Evolutionary conservation across 2,113 vertebrate species (phyloP).

Genomic region (Pterophyllum scalare): DNA sequence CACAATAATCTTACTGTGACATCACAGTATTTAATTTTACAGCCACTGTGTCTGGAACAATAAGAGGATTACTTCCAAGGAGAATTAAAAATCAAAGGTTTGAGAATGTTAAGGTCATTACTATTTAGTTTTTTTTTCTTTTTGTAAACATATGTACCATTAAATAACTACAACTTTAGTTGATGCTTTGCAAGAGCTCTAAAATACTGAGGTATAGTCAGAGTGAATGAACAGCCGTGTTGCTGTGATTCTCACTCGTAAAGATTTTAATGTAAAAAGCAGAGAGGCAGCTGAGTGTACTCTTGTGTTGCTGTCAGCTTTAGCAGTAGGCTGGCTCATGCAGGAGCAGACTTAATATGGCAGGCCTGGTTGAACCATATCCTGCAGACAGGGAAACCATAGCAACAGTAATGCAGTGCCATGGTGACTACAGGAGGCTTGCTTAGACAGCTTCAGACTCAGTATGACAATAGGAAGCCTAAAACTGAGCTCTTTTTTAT

Average conservation of each 20-base stretch:
- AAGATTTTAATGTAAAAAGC: constrained; percentile 16
- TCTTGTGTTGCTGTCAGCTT: constrained; percentile 48
- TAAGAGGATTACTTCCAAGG: constrained; percentile 34
- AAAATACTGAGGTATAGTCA: neutral
- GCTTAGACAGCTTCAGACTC: constrained; percentile 45
- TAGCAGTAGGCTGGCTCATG: constrained; percentile 29
- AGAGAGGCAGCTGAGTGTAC: constrained; percentile 31
- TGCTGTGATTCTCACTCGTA: neutral
- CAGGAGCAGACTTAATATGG: constrained; percentile 73
- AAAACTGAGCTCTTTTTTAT: neutral
- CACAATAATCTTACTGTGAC: constrained; percentile 45
- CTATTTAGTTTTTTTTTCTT: neutral
- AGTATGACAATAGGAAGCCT: constrained; percentile 46
- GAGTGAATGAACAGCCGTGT: neutral
- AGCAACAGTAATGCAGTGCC: constrained; percentile 77
- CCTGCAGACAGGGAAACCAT: constrained; percentile 80
- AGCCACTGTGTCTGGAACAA: constrained; percentile 31
- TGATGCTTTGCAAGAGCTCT: neutral
- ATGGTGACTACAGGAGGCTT: constrained; percentile 61
- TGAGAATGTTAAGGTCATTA: constrained; percentile 14
- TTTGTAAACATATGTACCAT: neutral
- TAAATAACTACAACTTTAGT: neutral
- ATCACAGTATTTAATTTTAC: constrained; percentile 48
- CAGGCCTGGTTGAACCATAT: constrained; percentile 74
- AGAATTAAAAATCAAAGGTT: constrained; percentile 8